A percentile compares a stretch with the other conserved stretches of the same genome.
Evolutionary conservation across 2,888 invertebrate genomes (phyloP).

Genomic region (Euplexia lucipara): DNA sequence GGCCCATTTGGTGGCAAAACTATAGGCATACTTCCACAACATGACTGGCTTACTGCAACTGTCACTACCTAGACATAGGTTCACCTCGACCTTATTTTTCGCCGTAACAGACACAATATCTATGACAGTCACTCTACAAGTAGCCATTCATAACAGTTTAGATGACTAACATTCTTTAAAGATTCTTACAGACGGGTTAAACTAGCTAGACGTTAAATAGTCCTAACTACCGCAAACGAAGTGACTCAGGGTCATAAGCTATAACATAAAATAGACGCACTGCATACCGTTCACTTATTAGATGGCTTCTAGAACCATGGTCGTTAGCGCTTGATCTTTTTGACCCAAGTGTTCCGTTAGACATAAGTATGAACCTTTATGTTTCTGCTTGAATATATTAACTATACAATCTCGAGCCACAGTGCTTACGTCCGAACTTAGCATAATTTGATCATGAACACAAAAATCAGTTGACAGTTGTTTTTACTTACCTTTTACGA

Average conservation of each 20-base stretch:
- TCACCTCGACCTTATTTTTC: too few species aligned
- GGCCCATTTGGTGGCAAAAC: too few species aligned
- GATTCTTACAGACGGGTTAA: background rate
- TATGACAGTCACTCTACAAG: background rate
- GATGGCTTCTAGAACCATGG: slow-evolving; percentile 42
- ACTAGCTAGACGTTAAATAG: slow-evolving; percentile 39
- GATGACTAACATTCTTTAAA: slow-evolving; percentile 6
- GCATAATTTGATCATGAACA: slow-evolving; percentile 56
- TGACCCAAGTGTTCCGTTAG: slow-evolving; percentile 57
- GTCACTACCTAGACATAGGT: too few species aligned
- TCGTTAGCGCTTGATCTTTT: slow-evolving; percentile 59
- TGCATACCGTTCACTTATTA: slow-evolving; percentile 50
- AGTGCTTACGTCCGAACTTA: slow-evolving; percentile 47
- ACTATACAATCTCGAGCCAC: slow-evolving; percentile 26
- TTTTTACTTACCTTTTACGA: slow-evolving; percentile 10
- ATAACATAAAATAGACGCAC: slow-evolving; percentile 41
- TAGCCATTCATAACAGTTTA: background rate
- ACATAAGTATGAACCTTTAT: slow-evolving; percentile 49
- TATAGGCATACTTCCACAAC: too few species aligned
- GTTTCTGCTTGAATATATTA: slow-evolving; percentile 54
- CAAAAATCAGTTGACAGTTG: slow-evolving; percentile 38
- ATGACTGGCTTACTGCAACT: too few species aligned
- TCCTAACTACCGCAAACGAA: slow-evolving; percentile 11
- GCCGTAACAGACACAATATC: too few species aligned
- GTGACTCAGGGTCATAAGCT: slow-evolving; percentile 35